Percentiles rank a stretch among this genome's conserved stretches.
phyloP scores from a whole-genome alignment of 2,888 invertebrate genomes.

The Gari tellinella region DNA sequence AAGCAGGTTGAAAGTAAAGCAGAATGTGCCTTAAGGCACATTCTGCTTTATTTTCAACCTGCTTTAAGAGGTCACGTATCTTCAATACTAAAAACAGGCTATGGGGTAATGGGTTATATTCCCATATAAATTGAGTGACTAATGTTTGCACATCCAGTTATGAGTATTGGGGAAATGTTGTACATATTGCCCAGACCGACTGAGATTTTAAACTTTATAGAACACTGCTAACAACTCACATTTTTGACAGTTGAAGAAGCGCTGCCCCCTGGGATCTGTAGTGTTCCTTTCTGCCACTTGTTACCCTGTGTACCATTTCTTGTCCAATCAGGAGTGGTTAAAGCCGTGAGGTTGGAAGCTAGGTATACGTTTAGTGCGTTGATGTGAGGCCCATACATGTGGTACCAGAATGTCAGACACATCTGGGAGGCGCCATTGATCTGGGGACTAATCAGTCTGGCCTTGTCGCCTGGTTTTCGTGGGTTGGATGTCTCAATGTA shows the following conservation, averaged over 20 bases:
- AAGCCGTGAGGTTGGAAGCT: conserved; percentile 34
- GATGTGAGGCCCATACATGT: conserved; percentile 73
- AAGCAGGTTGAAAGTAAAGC: no score
- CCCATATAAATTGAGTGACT: no score
- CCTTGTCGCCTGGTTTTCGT: conserved; percentile 86
- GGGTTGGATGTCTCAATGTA: conserved; percentile 83
- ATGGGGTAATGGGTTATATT: no score
- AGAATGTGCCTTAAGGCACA: no score
- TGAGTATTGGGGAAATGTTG: no score
- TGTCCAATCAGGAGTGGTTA: conserved; percentile 68
- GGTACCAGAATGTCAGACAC: conserved; percentile 76
- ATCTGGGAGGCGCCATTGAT: conserved; percentile 60
- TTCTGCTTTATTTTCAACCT: no score
- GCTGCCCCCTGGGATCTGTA: conserved; percentile 62
- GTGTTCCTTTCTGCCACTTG: conserved; percentile 65
- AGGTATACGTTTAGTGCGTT: conserved; percentile 73
- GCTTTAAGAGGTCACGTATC: no score
- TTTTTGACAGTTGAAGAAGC: conserved; percentile 53
- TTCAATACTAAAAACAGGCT: no score
- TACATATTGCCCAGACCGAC: no score
- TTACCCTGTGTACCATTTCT: conserved; percentile 67
- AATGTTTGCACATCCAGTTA: no score
- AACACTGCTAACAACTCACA: conserved; percentile 41
- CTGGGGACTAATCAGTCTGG: conserved; percentile 86
- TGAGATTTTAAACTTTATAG: no score